Percentiles rank a stretch among this genome's conserved stretches.
Evolutionary conservation across 2,888 invertebrate species (phyloP).

Genomic region (Nephrocerus scutellatus): DNA sequence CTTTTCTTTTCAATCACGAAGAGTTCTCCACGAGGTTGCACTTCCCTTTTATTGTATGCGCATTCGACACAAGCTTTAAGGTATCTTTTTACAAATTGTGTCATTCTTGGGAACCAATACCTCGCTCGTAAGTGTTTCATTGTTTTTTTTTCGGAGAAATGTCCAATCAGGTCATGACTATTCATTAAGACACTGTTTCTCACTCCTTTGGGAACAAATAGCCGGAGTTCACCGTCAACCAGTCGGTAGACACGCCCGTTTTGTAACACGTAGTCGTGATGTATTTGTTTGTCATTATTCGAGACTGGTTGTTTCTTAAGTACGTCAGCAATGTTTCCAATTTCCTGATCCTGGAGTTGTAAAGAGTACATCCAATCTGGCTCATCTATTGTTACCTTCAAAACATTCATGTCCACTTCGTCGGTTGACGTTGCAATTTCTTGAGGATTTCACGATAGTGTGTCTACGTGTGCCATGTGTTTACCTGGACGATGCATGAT

Average conservation of each 20-base stretch:
- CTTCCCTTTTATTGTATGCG: constrained; percentile 7
- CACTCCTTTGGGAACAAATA: constrained; percentile 8
- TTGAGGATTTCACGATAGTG: constrained; percentile 6
- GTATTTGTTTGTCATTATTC: constrained; percentile 3
- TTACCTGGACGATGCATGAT: constrained; percentile 7
- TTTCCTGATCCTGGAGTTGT: constrained; percentile 6
- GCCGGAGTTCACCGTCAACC: constrained; percentile 2
- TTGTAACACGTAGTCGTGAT: constrained; percentile 1
- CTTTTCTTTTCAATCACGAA: constrained; percentile 8
- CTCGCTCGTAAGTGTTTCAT: constrained; percentile 4
- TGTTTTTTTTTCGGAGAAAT: constrained; percentile 12
- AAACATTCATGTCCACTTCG: constrained; percentile 7
- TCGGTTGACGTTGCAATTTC: neutral
- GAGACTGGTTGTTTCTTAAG: neutral
- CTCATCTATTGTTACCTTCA: constrained; percentile 11
- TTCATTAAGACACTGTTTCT: constrained; percentile 4
- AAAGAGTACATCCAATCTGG: constrained; percentile 10
- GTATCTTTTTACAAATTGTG: constrained; percentile 12
- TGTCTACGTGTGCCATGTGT: constrained; percentile 7
- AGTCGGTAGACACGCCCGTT: constrained; percentile 3
- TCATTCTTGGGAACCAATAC: constrained; percentile 16
- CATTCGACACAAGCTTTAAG: constrained; percentile 9
- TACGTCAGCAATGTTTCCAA: neutral
- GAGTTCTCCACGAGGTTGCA: constrained; percentile 10
- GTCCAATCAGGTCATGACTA: constrained; percentile 12